Base-by-base conservation (phyloP, 2,113 vertebrate species). In the Origma solitaria region DNA sequence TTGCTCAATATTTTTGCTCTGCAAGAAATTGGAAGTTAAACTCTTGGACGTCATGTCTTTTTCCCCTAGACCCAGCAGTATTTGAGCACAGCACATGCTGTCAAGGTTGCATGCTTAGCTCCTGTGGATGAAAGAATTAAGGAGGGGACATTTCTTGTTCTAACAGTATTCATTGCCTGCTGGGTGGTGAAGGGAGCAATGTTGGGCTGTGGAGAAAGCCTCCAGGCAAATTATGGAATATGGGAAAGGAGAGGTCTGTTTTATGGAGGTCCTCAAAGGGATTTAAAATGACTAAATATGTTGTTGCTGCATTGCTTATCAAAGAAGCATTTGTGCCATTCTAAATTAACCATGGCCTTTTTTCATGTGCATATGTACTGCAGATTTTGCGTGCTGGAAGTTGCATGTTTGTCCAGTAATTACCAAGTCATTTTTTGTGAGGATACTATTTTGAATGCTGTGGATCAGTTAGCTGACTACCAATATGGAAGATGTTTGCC, bases 401-500 rank as follows among this genome's bases (percentile, higher is more conserved):
- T 44, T 96, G 90, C 92, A 92, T 95, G 94, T 95, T 81, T 88
- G 37, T 88, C 76, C 77, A 80, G 49, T 91, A 77, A 57, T 51
- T 73, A 64, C 23, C 54, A 78, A 90, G 92, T 96, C 65, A 69
- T 44, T 96, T 94, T 94, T 94, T 94, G 86, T 94, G 53, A 94
- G 53, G 4, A 56, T 92, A 76, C 54, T 78, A 15, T 89, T 92
- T 94, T 92, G 82, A 53, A 94, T 96, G 97, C 97, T 98, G 97
- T 98, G 97, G 90, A 89, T 88, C 96, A 93, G 92, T 95, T 92
- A 92, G 89, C 97, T 98, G 98, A 98, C 98, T 96, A 85, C 94
- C 96, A 94, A 95, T 98, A 98, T 98, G 98, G 98, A 98, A 98
- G 98, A 98, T 98, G 98, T 98, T 98, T 98, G 97, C 88, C 94